Evolutionary conservation across 2,797 vertebrate genomes (phyloP).

Genomic region (Ptychadena robeensis): DNA sequence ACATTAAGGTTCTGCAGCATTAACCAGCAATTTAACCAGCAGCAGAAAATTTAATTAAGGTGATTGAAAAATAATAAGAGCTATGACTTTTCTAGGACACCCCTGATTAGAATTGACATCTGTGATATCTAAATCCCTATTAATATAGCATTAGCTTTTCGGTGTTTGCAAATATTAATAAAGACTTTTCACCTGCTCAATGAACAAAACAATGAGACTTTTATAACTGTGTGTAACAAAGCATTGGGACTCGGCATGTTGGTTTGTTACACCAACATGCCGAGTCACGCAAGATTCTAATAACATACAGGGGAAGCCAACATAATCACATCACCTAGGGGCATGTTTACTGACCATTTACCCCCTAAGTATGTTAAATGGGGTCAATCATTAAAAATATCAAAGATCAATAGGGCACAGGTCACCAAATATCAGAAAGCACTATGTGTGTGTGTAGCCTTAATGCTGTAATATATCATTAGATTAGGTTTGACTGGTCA

Average conservation of each 20-base stretch:
- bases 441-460: too few relatives aligned
- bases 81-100: slow-evolving; percentile 1
- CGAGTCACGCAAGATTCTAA: too few relatives aligned
- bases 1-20: slow-evolving; percentile 33
- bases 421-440: too few relatives aligned
- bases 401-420: too few relatives aligned
- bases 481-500: too few relatives aligned
- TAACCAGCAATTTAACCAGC: slow-evolving; percentile 39
- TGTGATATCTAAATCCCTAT: slow-evolving; percentile 1
- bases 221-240: neutral
- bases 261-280: too few relatives aligned
- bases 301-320: too few relatives aligned
- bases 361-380: neutral
- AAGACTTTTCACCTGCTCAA: neutral
- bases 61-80: slow-evolving; percentile 28
- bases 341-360: neutral
- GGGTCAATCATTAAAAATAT: too few relatives aligned
- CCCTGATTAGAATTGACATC: slow-evolving; percentile 22
- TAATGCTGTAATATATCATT: too few relatives aligned
- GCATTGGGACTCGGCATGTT: too few relatives aligned
- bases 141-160: slow-evolving; percentile 4
- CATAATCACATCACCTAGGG: too few relatives aligned
- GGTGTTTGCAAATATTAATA: neutral
- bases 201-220: neutral
- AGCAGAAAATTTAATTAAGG: slow-evolving; percentile 13